A percentile compares a stretch with the other conserved stretches of the same genome.
phyloP scores from a whole-genome alignment of 2,113 vertebrate genomes.

The Microcebus murinus region DNA sequence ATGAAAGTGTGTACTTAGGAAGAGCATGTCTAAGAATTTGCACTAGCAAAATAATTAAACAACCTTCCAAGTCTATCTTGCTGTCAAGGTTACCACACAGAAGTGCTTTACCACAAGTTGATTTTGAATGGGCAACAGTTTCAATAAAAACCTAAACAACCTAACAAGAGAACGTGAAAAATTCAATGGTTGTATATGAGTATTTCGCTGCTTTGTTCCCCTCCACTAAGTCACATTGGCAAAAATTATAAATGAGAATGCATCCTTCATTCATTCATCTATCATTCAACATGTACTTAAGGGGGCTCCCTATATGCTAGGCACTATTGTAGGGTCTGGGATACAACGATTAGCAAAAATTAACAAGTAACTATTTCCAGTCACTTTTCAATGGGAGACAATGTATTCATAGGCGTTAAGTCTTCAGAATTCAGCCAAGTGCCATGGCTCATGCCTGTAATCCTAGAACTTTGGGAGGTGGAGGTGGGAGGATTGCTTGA shows the following conservation, averaged over 20 bases:
- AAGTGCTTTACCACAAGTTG: not conserved
- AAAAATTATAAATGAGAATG: not conserved
- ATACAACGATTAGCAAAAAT: not conserved
- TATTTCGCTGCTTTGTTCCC: not conserved
- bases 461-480: too few relatives aligned
- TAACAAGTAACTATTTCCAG: not conserved
- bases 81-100: not conserved
- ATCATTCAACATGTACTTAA: not conserved
- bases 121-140: not conserved
- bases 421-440: not conserved
- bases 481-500: too few relatives aligned
- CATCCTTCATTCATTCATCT: not conserved
- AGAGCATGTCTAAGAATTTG: not conserved
- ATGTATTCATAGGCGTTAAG: not conserved
- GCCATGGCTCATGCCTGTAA: too few relatives aligned
- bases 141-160: not conserved
- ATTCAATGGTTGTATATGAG: not conserved
- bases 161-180: not conserved
- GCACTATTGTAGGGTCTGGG: not conserved
- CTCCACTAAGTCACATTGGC: not conserved
- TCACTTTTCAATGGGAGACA: not conserved
- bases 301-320: fast-evolving
- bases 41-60: not conserved
- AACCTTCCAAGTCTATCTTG: not conserved
- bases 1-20: not conserved